Percentiles rank a stretch among this genome's conserved stretches.
These are phyloP conservation scores for Cyanistes caeruleus DNA, from an alignment of 2,113 vertebrate species.

Conservation along the genomic window DNA sequence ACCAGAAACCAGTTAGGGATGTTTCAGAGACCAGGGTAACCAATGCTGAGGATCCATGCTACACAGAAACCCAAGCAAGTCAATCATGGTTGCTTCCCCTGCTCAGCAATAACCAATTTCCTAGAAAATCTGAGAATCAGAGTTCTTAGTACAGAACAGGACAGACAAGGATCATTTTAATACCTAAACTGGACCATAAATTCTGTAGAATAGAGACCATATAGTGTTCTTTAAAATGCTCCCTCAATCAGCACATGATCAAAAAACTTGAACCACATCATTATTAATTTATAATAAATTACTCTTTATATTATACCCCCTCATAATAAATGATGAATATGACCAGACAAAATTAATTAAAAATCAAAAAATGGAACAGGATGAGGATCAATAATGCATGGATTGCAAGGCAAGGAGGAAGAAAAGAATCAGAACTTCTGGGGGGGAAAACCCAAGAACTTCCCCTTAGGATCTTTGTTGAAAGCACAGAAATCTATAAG, in stretches of 20 bases:
- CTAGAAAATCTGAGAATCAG: neutral
- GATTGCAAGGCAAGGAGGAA: neutral
- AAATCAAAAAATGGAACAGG: neutral
- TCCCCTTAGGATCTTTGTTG: neutral
- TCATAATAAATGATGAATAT: too few species aligned
- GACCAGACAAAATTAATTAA: too few species aligned
- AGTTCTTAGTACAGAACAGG: neutral
- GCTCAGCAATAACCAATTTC: neutral
- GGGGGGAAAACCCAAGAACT: neutral
- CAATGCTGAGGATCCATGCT: neutral
- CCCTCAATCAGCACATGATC: neutral
- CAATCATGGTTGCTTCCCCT: accelerated
- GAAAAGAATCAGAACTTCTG: neutral
- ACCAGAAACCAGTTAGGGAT: neutral
- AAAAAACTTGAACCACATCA: neutral
- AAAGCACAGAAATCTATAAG: neutral
- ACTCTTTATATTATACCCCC: too few species aligned
- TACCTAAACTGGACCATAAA: neutral
- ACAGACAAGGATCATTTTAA: neutral
- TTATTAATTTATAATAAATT: neutral
- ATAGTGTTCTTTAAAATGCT: neutral
- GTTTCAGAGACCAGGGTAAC: neutral
- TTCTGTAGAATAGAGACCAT: neutral
- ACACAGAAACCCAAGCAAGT: accelerated
- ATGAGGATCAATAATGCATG: neutral